Conservation (phyloP, 2,888 invertebrate species). For the Phyto melanocephala region DNA sequence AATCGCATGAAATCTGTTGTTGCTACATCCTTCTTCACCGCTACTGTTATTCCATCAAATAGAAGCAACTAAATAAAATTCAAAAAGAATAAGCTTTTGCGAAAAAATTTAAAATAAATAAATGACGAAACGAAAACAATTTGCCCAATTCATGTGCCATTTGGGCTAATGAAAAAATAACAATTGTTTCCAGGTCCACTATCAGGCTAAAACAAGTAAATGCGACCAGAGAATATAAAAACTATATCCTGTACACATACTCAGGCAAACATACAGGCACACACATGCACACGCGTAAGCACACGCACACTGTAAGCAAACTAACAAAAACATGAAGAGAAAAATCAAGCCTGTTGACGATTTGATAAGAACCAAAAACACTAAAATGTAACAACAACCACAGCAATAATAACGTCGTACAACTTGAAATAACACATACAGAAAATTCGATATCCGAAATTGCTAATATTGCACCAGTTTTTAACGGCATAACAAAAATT, state of each 20-base stretch:
- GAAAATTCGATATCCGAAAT: constrained; percentile 50
- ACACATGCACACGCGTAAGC: constrained; percentile 1
- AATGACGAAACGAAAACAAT: constrained; percentile 65
- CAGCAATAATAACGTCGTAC: no score
- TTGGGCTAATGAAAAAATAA: constrained; percentile 67
- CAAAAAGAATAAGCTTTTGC: constrained; percentile 12
- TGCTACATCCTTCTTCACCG: neutral
- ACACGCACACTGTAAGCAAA: neutral
- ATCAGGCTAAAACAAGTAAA: constrained; percentile 12
- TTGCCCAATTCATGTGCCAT: constrained; percentile 60
- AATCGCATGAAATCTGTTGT: constrained; percentile 53
- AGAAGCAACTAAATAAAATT: constrained; percentile 2
- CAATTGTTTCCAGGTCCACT: constrained; percentile 64
- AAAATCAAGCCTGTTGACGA: constrained; percentile 67
- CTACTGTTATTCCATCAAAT: constrained; percentile 16
- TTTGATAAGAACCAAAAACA: constrained; percentile 66
- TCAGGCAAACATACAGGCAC: neutral
- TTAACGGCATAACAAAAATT: constrained; percentile 40
- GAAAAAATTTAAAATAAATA: constrained; percentile 56
- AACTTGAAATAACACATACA: constrained; percentile 23
- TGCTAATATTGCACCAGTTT: constrained; percentile 45
- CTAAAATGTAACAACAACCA: constrained; percentile 36
- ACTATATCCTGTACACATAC: constrained; percentile 12
- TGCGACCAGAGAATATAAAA: constrained; percentile 28
- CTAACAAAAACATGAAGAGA: constrained; percentile 46